Percentiles rank a stretch among this genome's conserved stretches.
These are phyloP conservation scores for Luscinia megarhynchos DNA, from an alignment of 2,797 vertebrate genomes.

Conservation along the genomic window DNA sequence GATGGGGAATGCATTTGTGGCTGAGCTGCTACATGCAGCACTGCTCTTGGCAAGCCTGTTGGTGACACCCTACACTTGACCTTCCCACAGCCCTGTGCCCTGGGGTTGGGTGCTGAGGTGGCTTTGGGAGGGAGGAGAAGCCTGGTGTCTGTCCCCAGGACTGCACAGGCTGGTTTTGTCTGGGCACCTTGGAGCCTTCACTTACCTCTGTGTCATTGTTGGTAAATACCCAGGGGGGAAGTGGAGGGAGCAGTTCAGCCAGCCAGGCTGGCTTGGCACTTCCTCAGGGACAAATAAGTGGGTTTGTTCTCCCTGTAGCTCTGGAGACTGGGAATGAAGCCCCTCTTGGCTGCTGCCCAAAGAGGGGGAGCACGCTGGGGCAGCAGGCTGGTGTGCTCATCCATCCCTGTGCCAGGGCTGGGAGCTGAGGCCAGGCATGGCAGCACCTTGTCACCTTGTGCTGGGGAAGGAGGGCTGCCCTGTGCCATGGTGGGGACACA, in stretches of 20 bases:
- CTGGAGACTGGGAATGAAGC: neutral
- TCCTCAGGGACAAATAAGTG: neutral
- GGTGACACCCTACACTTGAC: neutral
- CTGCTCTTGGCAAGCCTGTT: neutral
- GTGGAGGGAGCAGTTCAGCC: neutral
- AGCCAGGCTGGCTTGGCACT: neutral
- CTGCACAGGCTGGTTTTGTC: neutral
- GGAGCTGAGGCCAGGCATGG: neutral
- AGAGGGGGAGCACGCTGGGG: fast-evolving
- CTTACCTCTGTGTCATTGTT: fast-evolving
- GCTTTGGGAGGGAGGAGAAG: neutral
- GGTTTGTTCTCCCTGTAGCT: neutral
- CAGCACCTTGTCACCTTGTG: neutral
- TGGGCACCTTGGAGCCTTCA: neutral
- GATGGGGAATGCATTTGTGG: neutral
- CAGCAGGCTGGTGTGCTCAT: neutral
- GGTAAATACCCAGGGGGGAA: neutral
- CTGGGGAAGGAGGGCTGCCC: neutral
- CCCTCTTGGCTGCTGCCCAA: neutral
- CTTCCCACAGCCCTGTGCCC: neutral
- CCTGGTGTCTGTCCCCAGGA: fast-evolving
- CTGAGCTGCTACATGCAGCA: neutral
- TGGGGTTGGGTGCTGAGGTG: neutral
- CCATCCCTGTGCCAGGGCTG: neutral
- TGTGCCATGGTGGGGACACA: fast-evolving